Evolutionary conservation across 2,888 invertebrate species (phyloP), one percentile per base, ranked within the genome.

Genomic region (Pterostichus niger): DNA sequence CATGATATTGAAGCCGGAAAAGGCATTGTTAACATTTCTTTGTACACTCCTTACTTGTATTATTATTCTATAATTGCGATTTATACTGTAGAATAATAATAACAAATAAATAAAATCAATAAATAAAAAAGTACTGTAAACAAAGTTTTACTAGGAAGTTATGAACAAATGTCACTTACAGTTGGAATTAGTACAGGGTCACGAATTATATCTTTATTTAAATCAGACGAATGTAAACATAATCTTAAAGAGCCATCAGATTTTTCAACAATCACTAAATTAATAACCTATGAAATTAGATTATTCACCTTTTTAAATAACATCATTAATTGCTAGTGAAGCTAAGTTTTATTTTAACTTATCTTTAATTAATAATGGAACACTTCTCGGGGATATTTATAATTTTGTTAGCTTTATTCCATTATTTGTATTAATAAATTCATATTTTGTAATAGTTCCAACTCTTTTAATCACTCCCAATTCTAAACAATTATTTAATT

Each of bases 131-230:
- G 49, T 49, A 49, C 49, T n/a, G 49, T 49, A 49, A 49, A 49
- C 13, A 49, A n/a, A 6, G 10, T 6, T 49, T 49, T 49, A 49
- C 10, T 10, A 10, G 3, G 13, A n/a, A 49, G 13, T 49, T n/a
- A 10, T 49, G 49, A 10, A 49, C 49, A 49, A 49, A 49, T 49
- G 3, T 49, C 49, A 49, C 49, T 49, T 3, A 49, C 49, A n/a
- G 49, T 49, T 49, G 10, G 49, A 49, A n/a, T 49, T n/a, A 49
- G 13, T n/a, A 49, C 13, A 49, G 49, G 13, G 3, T 49, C 49
- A n/a, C 49, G 49, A 10, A 49, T 49, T n/a, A n/a, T n/a, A 49
- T 4, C 49, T 49, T 49, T 49, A n/a, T 49, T 49, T 49, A 49
- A 4, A 49, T 49, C 49, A 49, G 49, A 49, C 9, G 49, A 10